Base-by-base conservation (phyloP, 2,797 vertebrate genomes). In the Chrosomus eos region DNA sequence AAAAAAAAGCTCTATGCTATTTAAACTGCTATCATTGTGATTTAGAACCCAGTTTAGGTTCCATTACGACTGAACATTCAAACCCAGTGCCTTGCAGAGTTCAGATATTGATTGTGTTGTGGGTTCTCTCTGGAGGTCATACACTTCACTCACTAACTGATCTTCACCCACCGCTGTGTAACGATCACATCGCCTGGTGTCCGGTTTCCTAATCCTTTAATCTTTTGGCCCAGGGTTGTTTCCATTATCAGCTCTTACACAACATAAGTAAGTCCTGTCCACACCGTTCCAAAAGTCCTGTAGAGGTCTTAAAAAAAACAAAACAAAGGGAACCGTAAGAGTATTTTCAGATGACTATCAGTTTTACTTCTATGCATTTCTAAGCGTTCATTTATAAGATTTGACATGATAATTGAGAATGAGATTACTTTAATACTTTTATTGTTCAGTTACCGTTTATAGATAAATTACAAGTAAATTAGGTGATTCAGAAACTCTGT, bases 141-240 rank as follows among this genome's bases (percentile, higher is more conserved):
- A 74, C 38, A 87, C 84, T 64, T 86, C 86, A 68, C 58, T 28
- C 83, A 85, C 71, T 82, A 87, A 45, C 38, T 80, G 79, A 88
- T 83, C 31, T 64, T 67, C 80, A 82, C 73, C 38, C 58, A 76
- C 36, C 66, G n/a, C 72, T 18, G 58, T 92, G 88, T 89, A 88
- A 86, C 86, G 90, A 93, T 94, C 93, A 91, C 89, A 92, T 93
- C 86, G 85, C 55, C 72, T 80, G 88, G 90, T 93, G 92, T 94
- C 91, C 89, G 88, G 89, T 94, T 94, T 94, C 91, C 94, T 91
- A 90, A 93, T 93, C 93, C 81, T 86, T 86, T 94, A 92, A 95
- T 92, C 91, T 92, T 87, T 93, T 92, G 92, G 91, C 88, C 89
- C 75, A 19, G 72, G 74, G 74, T 87, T 87, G 77, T 94, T 94